phyloP scores from a whole-genome alignment of 2,888 invertebrate genomes.

The Chirona hameri region DNA sequence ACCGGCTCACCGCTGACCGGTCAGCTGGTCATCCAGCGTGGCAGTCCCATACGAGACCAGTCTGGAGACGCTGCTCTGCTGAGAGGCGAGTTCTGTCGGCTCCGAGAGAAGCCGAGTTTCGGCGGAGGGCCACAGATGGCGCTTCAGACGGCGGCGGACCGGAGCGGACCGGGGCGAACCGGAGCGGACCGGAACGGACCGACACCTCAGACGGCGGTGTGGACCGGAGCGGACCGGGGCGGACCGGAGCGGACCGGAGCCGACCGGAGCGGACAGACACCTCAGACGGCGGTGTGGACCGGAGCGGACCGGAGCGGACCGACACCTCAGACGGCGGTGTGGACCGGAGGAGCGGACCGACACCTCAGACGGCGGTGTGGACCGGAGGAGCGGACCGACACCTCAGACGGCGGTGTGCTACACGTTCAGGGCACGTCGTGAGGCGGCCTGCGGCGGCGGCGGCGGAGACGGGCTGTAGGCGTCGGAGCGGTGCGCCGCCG shows the following conservation, averaged over 20 bases:
- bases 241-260: background rate
- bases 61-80: too few relatives aligned
- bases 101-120: too few relatives aligned
- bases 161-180: background rate
- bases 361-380: too few relatives aligned
- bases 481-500: conserved; percentile 34
- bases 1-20: too few relatives aligned
- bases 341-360: background rate
- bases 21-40: too few relatives aligned
- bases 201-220: too few relatives aligned
- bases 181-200: background rate
- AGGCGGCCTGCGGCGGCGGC: conserved; percentile 39
- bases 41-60: too few relatives aligned
- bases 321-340: background rate
- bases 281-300: too few relatives aligned
- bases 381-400: too few relatives aligned
- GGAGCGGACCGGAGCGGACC: background rate
- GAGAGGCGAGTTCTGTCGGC: too few relatives aligned
- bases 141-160: background rate
- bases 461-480: conserved; percentile 38
- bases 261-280: too few relatives aligned
- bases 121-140: background rate
- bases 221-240: background rate
- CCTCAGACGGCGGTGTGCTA: conserved; percentile 33
- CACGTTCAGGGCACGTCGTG: conserved; percentile 40